A percentile compares a stretch with the other conserved stretches of the same genome.
Evolutionary conservation across 2,888 invertebrate genomes (phyloP).

Genomic region (Agrochola circellaris): DNA sequence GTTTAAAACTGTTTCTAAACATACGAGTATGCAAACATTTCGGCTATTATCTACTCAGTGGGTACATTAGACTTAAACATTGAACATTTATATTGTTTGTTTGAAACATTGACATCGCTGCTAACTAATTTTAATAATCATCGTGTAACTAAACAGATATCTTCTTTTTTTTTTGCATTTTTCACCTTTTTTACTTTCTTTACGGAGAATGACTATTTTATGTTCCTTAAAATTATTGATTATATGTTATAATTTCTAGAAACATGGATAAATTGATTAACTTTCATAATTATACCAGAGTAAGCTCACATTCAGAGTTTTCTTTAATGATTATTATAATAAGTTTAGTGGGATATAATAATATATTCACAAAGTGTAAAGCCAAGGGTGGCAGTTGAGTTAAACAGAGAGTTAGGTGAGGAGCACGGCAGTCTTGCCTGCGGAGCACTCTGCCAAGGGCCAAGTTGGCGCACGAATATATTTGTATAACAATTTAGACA

Average conservation of each 20-base stretch:
- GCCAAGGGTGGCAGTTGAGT: slow-evolving; percentile 39
- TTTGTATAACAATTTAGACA: slow-evolving; percentile 18
- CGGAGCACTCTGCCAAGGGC: slow-evolving; percentile 5
- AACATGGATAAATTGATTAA: slow-evolving; percentile 43
- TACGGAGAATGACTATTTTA: slow-evolving; percentile 43
- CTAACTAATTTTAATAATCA: slow-evolving; percentile 48
- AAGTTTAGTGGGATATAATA: slow-evolving; percentile 34
- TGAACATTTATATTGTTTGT: slow-evolving; percentile 56
- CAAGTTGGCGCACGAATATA: slow-evolving; percentile 28
- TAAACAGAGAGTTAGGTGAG: slow-evolving; percentile 12
- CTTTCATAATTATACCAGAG: slow-evolving; percentile 37
- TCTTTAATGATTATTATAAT: slow-evolving; percentile 21
- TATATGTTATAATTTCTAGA: slow-evolving; percentile 54
- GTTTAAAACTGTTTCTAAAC: slow-evolving; percentile 36
- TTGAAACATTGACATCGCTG: slow-evolving; percentile 66
- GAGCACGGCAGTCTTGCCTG: slow-evolving; percentile 10
- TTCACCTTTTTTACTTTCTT: slow-evolving; percentile 24
- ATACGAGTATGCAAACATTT: slow-evolving; percentile 45
- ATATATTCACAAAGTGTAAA: slow-evolving; percentile 51
- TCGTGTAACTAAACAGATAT: slow-evolving; percentile 47
- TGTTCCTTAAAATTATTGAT: slow-evolving; percentile 57
- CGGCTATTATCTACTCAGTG: slow-evolving; percentile 56
- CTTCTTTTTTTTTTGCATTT: slow-evolving; percentile 25
- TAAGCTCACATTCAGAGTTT: slow-evolving; percentile 57
- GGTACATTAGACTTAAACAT: slow-evolving; percentile 46